These are phyloP conservation scores for Bubo blakistoni DNA, from an alignment of 2,113 vertebrate genomes.

Conservation along the genomic window DNA sequence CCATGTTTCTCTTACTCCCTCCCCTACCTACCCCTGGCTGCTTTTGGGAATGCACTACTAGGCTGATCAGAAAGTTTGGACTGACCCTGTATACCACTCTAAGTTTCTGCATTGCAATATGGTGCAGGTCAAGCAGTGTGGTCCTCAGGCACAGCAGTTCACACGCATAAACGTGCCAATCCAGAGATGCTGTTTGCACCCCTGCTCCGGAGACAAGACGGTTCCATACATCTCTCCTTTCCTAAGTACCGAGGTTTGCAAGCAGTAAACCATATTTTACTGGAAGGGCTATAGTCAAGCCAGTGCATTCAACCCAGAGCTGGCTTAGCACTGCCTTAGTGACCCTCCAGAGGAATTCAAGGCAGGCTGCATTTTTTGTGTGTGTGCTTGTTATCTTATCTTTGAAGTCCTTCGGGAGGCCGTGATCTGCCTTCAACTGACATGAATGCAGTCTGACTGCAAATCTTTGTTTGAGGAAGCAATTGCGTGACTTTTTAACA, in stretches of 20 bases:
- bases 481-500: not conserved
- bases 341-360: slow-evolving; percentile 29
- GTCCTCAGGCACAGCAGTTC: not conserved
- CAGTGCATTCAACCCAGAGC: not conserved
- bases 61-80: not conserved
- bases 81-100: not conserved
- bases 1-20: not conserved
- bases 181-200: not conserved
- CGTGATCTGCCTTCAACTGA: not conserved
- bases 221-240: not conserved
- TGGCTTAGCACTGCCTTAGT: not conserved
- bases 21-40: not conserved
- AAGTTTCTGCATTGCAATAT: rapidly evolving
- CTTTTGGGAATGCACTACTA: rapidly evolving
- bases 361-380: not conserved
- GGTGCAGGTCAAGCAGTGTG: rapidly evolving
- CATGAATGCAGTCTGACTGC: not conserved
- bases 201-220: not conserved
- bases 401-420: not conserved
- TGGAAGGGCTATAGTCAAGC: not conserved
- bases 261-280: not conserved
- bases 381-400: slow-evolving; percentile 27
- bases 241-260: not conserved
- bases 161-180: rapidly evolving
- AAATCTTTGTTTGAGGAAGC: not conserved